Conservation (phyloP, 1,140 invertebrate genomes). For the Triops cancriformis region DNA sequence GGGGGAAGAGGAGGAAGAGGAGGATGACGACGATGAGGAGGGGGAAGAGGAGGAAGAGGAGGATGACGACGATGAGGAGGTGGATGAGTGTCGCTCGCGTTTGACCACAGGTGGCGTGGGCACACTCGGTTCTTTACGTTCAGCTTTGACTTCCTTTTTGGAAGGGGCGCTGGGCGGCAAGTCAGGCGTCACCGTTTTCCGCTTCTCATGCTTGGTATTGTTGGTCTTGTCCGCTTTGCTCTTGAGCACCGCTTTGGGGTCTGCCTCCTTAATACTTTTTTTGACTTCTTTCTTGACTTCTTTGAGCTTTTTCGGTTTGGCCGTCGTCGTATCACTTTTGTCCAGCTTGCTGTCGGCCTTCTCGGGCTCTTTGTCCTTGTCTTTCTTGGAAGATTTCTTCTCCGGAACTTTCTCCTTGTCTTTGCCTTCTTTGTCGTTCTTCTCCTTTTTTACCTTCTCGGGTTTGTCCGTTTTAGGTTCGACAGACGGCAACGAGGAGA, state of each 20-base stretch:
- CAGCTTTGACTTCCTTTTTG: constrained; percentile 19
- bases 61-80: constrained; percentile 20
- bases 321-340: background rate
- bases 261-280: constrained; percentile 31
- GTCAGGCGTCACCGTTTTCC: constrained; percentile 15
- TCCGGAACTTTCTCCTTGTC: constrained; percentile 26
- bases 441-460: constrained; percentile 26
- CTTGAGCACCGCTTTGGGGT: constrained; percentile 30
- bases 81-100: constrained; percentile 19
- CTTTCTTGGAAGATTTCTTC: constrained; percentile 28
- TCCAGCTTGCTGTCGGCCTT: background rate
- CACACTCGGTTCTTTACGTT: constrained; percentile 7
- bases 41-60: constrained; percentile 23
- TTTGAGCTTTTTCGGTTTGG: constrained; percentile 23
- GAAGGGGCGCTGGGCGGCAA: background rate
- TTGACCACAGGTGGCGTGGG: constrained; percentile 15
- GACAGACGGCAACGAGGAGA: background rate
- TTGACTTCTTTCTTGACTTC: constrained; percentile 29
- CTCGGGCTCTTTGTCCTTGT: background rate
- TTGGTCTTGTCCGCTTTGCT: constrained; percentile 35
- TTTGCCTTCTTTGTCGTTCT: constrained; percentile 15
- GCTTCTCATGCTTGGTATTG: constrained; percentile 24
- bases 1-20: constrained; percentile 10
- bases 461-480: background rate
- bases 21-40: constrained; percentile 23